Base-by-base conservation (phyloP, 1,140 invertebrate genomes). In the Melanaphis sacchari region DNA sequence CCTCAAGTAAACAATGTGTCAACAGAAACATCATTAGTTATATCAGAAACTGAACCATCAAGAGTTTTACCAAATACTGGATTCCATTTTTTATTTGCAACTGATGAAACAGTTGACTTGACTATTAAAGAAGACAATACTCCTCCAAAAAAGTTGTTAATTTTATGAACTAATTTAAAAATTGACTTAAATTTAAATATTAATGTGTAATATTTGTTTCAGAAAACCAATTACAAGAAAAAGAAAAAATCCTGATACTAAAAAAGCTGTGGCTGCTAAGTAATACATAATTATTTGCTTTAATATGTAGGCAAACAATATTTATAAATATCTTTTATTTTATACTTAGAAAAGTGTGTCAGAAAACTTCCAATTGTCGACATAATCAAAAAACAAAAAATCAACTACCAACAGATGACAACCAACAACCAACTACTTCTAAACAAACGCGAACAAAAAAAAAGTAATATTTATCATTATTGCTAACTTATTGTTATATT, bases 21-120 rank as follows among this genome's bases (percentile, higher is more conserved):
- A 46, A 43, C 6, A 81, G 49, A 26, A 90, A 9, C 90, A 66
- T 66, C 59, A 66, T 31, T 2, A 36, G 59, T 43, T 91, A 18
- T n/a, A 76, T 59, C 59, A 76, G 54, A 91, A 91, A 76, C 90
- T 91, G 46, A 2, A 59, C 40, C 90, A 59, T 59, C 54, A 59
- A 31, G 3, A n/a, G 40, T 41, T 91, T 40, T 40, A 66, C 90
- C 90, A n/a, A 11, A 43, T 46, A 76, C 90, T n/a, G 90, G 90
- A 81, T 81, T 91, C n/a, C 90, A 91, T 91, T 91, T 91, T 91
- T 91, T 91, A 76, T 81, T 46, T 5, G 2, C 24, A n/a, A 15
- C 52, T 46, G 40, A 87, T 2, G 38, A 76, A 91, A 76, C 90
- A 26, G 54, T 91, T 41, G 90, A 91, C 5, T 91, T 91, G 54